phyloP scores from a whole-genome alignment of 2,888 invertebrate species.

The Caradrina clavipalpis region DNA sequence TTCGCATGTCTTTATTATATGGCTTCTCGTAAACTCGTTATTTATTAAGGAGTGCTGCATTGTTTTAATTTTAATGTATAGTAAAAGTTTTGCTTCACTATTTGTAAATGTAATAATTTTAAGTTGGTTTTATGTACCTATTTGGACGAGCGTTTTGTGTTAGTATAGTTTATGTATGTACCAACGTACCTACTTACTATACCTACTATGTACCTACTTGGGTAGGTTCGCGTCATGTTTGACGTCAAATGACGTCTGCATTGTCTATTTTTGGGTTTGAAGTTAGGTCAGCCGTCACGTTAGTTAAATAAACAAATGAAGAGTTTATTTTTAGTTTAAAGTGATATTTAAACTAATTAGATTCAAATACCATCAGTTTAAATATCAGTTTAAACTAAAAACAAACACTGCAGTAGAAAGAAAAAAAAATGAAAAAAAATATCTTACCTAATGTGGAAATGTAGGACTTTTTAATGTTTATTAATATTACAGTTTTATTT shows the following conservation, averaged over 20 bases:
- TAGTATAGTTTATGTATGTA: not conserved
- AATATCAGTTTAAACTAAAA: too few relatives aligned
- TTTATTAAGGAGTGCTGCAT: constrained; percentile 79
- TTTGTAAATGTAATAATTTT: constrained; percentile 42
- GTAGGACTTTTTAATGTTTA: too few relatives aligned
- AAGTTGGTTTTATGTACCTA: constrained; percentile 33
- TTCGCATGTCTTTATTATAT: constrained; percentile 88
- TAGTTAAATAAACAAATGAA: not conserved
- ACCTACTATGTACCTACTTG: not conserved
- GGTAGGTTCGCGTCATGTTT: constrained; percentile 24
- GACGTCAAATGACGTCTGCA: constrained; percentile 22
- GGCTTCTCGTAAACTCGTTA: constrained; percentile 82
- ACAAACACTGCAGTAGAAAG: too few relatives aligned
- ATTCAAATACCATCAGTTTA: too few relatives aligned
- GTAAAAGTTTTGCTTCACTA: constrained; percentile 54
- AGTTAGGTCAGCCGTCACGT: constrained; percentile 7
- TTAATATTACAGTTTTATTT: too few relatives aligned
- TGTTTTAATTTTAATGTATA: constrained; percentile 77
- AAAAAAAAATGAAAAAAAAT: too few relatives aligned
- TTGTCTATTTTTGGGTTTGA: constrained; percentile 10
- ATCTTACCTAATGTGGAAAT: too few relatives aligned
- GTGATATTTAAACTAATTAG: too few relatives aligned
- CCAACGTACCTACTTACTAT: too few relatives aligned
- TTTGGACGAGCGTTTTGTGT: constrained; percentile 11
- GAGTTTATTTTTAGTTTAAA: constrained; percentile 2